phyloP scores from a whole-genome alignment of 2,797 vertebrate genomes.

The Enteromius radiatus region DNA sequence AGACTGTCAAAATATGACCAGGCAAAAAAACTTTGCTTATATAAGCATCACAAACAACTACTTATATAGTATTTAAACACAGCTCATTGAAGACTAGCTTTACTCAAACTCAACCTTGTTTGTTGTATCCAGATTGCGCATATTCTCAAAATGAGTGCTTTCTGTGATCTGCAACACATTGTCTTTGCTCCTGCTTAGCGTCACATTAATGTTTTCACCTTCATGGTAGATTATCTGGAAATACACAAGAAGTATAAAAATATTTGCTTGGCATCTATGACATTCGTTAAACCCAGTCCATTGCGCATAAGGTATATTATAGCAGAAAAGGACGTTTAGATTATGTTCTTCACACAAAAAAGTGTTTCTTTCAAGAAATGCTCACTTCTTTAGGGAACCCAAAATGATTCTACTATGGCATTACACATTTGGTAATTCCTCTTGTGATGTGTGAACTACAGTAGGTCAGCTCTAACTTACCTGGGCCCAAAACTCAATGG shows the following conservation, averaged over 20 bases:
- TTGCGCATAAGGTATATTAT: background rate
- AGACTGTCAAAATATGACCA: background rate
- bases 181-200: constrained; percentile 21
- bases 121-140: constrained; percentile 8
- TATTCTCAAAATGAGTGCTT: constrained; percentile 20
- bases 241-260: background rate
- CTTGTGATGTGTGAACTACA: background rate
- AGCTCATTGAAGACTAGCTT: background rate
- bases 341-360: background rate
- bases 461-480: background rate
- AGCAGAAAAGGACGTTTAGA: background rate
- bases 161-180: constrained; percentile 24
- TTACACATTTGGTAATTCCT: background rate
- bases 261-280: background rate
- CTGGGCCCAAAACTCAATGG: constrained; percentile 33
- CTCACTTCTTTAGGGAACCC: background rate
- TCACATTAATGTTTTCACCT: constrained; percentile 26
- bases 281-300: background rate
- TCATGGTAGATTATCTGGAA: constrained; percentile 29
- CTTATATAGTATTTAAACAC: background rate
- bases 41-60: background rate
- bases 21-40: background rate
- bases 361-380: background rate
- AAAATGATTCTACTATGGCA: background rate
- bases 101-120: constrained; percentile 33